Conservation (phyloP, 2,888 invertebrate genomes). For the Abrostola tripartita region DNA sequence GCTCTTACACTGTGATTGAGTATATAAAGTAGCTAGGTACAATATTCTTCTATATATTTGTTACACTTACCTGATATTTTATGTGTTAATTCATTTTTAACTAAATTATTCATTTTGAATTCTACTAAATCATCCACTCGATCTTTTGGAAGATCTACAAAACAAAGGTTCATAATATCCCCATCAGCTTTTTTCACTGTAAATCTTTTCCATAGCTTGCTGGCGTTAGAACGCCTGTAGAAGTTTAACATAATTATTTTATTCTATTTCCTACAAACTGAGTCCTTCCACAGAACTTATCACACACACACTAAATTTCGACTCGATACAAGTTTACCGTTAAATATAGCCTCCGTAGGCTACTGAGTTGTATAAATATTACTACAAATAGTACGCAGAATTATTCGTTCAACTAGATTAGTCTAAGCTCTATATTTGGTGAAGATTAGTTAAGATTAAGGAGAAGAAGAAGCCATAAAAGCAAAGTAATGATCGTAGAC, state of each 20-base stretch:
- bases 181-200: background rate
- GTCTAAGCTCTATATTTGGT: no score
- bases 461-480: no score
- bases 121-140: conserved; percentile 1
- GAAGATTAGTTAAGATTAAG: no score
- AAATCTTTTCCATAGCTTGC: background rate
- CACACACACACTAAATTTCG: no score
- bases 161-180: background rate
- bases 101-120: background rate
- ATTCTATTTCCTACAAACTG: background rate
- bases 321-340: no score
- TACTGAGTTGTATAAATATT: no score
- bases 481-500: no score
- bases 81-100: background rate
- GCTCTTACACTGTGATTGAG: no score
- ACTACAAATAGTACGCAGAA: no score
- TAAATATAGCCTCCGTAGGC: no score
- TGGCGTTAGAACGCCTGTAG: background rate
- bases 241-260: background rate
- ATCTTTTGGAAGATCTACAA: background rate
- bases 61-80: background rate
- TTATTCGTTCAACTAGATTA: no score
- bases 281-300: background rate
- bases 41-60: background rate
- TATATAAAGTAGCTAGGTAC: no score